Evolutionary conservation across 2,797 vertebrate species (phyloP).

Genomic region (Crenichthys baileyi): DNA sequence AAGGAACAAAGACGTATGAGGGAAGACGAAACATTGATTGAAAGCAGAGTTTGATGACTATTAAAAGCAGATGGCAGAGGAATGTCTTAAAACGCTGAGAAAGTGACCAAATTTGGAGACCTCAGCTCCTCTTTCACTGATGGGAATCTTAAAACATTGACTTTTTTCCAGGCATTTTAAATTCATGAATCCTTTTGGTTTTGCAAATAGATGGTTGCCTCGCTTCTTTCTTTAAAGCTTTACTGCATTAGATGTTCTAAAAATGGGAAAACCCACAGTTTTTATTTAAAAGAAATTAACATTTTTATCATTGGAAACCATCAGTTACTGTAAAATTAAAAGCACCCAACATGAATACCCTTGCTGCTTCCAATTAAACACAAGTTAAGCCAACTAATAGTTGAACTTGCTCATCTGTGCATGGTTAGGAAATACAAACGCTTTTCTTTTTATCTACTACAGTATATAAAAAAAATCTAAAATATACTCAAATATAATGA

Average conservation of each 20-base stretch:
- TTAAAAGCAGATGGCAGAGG: slow-evolving; percentile 73
- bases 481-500: neutral
- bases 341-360: slow-evolving; percentile 45
- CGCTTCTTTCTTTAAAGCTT: neutral
- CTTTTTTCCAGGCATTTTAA: slow-evolving; percentile 12
- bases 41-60: slow-evolving; percentile 67
- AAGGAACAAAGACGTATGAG: slow-evolving; percentile 17
- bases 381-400: slow-evolving; percentile 43
- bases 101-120: slow-evolving; percentile 44
- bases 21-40: slow-evolving; percentile 45
- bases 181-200: neutral
- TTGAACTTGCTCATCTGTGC: neutral
- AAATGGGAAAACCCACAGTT: slow-evolving; percentile 31
- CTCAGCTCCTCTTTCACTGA: slow-evolving; percentile 15
- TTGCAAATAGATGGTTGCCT: neutral
- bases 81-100: slow-evolving; percentile 57
- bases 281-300: slow-evolving; percentile 57
- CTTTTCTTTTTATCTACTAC: too few species aligned
- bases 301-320: slow-evolving; percentile 52
- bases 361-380: slow-evolving; percentile 71
- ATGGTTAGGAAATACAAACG: neutral
- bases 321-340: slow-evolving; percentile 64
- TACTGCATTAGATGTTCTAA: neutral
- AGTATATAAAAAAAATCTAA: neutral
- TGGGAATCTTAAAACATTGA: neutral